Base-by-base conservation (phyloP, 2,888 invertebrate genomes). In the Oxyteleia sp. region DNA sequence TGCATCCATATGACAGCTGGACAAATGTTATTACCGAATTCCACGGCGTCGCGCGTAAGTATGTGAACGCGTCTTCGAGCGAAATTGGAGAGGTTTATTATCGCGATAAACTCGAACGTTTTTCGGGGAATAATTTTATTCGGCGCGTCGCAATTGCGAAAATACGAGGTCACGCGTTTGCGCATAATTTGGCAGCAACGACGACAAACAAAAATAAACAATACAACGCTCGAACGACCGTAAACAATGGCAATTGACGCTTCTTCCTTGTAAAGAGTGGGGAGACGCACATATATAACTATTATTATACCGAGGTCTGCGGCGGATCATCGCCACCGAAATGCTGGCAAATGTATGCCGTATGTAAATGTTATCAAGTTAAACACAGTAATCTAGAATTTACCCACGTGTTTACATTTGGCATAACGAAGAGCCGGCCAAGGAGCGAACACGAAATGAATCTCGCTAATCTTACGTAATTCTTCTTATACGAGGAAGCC, bases 361-460 rank as follows among this genome's bases (percentile, higher is more conserved):
- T 89, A 90, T 91, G 91, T 90, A 92, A 92, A 92, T 92, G 90
- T 90, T 90, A 91, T 91, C 88, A 87, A 89, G 85, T 79, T 87
- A 82, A 76, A 87, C 85, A 86, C 87, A 86, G 88, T 91, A 91
- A 92, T 91, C 90, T 88, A 88, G 90, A 92, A 92, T 91, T 91
- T 89, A 89, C 89, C 87, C 86, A 88, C 84, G 87, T 86, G 87
- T 88, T 87, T 87, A 88, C 87, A 89, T 88, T 87, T 86, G 78
- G 83, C 83, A 83, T 76, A 78, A 71, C 72, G 63, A 78, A 76
- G 76, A 66, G 47, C 78, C 35, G 51, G 38, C 63, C 55, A 69
- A 68, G 59, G 68, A 66, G 20, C 29, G 53, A 68, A 71, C 71
- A 49, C 16, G 69, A 63, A 74, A 68, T 64, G 51, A 68, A 80